Percentiles rank a stretch among this genome's conserved stretches.
phyloP scores from a whole-genome alignment of 1,140 invertebrate species.

The Orius insidiosus region DNA sequence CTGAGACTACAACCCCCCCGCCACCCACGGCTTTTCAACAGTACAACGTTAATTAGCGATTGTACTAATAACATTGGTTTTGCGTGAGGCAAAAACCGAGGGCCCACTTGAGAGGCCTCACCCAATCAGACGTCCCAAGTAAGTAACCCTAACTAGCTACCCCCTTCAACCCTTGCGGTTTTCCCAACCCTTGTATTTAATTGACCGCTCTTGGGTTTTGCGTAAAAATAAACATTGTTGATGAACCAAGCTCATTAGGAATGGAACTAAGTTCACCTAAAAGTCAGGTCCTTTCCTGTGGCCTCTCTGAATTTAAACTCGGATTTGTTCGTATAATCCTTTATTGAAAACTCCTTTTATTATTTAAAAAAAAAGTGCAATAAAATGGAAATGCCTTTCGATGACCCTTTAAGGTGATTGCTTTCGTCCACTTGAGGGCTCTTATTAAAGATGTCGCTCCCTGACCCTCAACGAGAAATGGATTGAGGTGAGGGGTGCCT shows the following conservation, averaged over 20 bases:
- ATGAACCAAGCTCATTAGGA: constrained; percentile 11
- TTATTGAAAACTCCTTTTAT: too few species aligned
- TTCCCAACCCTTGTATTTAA: constrained; percentile 9
- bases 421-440: too few species aligned
- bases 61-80: constrained; percentile 12
- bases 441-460: too few species aligned
- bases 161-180: constrained; percentile 5
- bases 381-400: too few species aligned
- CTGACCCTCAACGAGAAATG: too few species aligned
- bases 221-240: constrained; percentile 12
- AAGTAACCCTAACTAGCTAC: constrained; percentile 11
- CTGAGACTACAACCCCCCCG: constrained; percentile 7
- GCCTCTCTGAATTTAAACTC: too few species aligned
- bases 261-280: constrained; percentile 8
- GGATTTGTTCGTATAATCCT: too few species aligned
- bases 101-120: constrained; percentile 8
- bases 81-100: constrained; percentile 10
- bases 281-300: not conserved
- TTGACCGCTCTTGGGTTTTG: constrained; percentile 12
- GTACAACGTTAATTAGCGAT: constrained; percentile 10
- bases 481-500: too few species aligned
- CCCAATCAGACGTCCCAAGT: constrained; percentile 5
- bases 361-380: too few species aligned
- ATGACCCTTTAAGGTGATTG: too few species aligned
- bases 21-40: constrained; percentile 4